These are phyloP conservation scores for Falco columbarius DNA, from an alignment of 2,797 vertebrate species.

Conservation along the genomic window DNA sequence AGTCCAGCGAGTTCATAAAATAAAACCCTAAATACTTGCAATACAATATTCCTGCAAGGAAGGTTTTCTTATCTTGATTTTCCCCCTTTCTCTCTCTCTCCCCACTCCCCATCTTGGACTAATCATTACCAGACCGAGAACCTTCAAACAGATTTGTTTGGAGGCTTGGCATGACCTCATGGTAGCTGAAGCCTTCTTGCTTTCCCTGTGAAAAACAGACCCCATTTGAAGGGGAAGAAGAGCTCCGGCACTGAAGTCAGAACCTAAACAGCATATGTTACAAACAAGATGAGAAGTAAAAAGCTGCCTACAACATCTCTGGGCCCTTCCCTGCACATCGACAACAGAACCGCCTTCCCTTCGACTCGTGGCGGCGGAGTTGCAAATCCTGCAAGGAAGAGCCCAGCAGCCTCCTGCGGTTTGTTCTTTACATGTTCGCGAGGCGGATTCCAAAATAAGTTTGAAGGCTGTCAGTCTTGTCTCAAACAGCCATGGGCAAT, in stretches of 20 bases:
- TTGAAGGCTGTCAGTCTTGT: background rate
- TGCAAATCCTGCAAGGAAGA: background rate
- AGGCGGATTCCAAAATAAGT: background rate
- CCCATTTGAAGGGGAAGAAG: background rate
- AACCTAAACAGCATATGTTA: background rate
- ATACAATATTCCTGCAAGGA: background rate
- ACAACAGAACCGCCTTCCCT: background rate
- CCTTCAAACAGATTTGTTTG: slow-evolving; percentile 27
- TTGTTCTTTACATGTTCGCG: background rate
- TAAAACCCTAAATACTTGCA: background rate
- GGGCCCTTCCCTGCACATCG: background rate
- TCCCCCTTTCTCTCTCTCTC: background rate
- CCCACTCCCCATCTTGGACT: background rate
- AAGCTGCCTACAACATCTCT: background rate
- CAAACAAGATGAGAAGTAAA: background rate
- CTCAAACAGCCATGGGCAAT: background rate
- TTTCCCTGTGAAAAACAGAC: background rate
- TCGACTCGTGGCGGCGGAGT: fast-evolving
- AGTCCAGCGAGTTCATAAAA: background rate
- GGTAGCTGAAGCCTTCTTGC: background rate
- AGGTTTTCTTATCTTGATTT: slow-evolving; percentile 18
- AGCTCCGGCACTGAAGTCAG: background rate
- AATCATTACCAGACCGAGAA: slow-evolving; percentile 27
- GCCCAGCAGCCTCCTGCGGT: background rate
- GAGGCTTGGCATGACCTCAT: background rate